Conservation (phyloP, 30 jellyfish, hydroid and myxozoan species). For the Aurelia sp. region DNA sequence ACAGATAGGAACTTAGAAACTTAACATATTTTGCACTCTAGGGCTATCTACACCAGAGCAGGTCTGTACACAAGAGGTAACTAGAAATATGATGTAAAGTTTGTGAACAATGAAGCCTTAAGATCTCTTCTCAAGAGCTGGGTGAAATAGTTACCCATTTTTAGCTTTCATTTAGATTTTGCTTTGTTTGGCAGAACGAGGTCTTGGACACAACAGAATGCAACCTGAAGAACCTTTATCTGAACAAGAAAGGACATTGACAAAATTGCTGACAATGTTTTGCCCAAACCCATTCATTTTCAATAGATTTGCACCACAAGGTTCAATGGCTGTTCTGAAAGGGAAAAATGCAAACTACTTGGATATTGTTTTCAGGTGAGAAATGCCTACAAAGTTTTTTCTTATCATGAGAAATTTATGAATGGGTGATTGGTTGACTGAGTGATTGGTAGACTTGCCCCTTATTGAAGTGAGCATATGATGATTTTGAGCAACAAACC, state of each 20-base stretch:
- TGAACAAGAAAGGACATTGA: slow-evolving; percentile 49
- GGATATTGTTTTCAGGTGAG: slow-evolving; percentile 79
- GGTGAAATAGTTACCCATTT: not conserved
- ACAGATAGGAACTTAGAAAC: no score
- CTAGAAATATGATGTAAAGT: not conserved
- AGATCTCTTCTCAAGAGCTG: no score
- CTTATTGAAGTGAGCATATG: no score
- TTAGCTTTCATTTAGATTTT: not conserved
- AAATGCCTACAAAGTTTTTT: no score
- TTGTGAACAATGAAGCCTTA: no score
- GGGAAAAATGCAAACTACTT: slow-evolving; percentile 46
- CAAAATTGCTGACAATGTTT: slow-evolving; percentile 72
- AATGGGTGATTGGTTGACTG: no score
- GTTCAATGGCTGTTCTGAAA: slow-evolving; percentile 85
- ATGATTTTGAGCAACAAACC: no score
- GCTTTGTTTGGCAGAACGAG: slow-evolving; percentile 28
- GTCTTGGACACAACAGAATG: slow-evolving; percentile 56
- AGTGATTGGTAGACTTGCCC: no score
- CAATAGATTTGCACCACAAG: slow-evolving; percentile 87
- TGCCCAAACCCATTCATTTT: slow-evolving; percentile 78
- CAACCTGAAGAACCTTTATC: slow-evolving; percentile 65
- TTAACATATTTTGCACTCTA: no score
- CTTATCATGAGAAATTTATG: no score
- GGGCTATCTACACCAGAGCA: no score
- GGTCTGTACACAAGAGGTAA: not conserved